A percentile compares a stretch with the other conserved stretches of the same genome.
Evolutionary conservation across 2,888 invertebrate species (phyloP).

Genomic region (Vesta saturnalis): DNA sequence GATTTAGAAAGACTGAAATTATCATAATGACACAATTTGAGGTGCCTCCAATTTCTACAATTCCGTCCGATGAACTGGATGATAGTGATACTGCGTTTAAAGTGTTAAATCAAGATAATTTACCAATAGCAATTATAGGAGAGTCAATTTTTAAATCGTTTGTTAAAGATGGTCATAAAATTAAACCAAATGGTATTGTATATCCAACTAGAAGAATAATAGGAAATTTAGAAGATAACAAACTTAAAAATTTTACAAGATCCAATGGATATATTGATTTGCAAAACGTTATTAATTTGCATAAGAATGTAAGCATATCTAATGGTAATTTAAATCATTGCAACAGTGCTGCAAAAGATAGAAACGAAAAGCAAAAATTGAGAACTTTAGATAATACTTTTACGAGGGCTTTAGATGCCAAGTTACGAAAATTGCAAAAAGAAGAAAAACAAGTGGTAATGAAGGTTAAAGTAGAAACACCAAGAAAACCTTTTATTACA

Average conservation of each 20-base stretch:
- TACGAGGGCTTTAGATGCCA: conserved; percentile 76
- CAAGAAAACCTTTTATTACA: conserved; percentile 75
- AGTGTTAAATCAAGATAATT: conserved; percentile 60
- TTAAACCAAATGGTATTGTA: conserved; percentile 67
- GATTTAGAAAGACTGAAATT: conserved; percentile 23
- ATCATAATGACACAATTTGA: conserved; percentile 32
- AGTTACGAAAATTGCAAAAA: conserved; percentile 74
- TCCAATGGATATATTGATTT: conserved; percentile 56
- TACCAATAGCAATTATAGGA: conserved; percentile 56
- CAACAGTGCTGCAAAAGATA: conserved; percentile 52
- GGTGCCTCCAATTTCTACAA: conserved; percentile 40
- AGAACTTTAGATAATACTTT: conserved; percentile 66
- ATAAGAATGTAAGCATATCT: conserved; percentile 60
- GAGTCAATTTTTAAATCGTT: conserved; percentile 59
- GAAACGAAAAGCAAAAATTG: conserved; percentile 55
- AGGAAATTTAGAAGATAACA: conserved; percentile 54
- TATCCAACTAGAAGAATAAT: conserved; percentile 64
- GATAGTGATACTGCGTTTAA: conserved; percentile 60
- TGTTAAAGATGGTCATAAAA: conserved; percentile 54
- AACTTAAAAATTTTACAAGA: conserved; percentile 55
- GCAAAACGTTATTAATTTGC: conserved; percentile 44
- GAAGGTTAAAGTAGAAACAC: conserved; percentile 44
- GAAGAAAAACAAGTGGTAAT: conserved; percentile 59
- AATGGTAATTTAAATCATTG: conserved; percentile 61
- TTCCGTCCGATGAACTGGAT: conserved; percentile 52